These are phyloP conservation scores for Ibidorhyncha struthersii DNA, from an alignment of 2,113 vertebrate species.

Conservation along the genomic window DNA sequence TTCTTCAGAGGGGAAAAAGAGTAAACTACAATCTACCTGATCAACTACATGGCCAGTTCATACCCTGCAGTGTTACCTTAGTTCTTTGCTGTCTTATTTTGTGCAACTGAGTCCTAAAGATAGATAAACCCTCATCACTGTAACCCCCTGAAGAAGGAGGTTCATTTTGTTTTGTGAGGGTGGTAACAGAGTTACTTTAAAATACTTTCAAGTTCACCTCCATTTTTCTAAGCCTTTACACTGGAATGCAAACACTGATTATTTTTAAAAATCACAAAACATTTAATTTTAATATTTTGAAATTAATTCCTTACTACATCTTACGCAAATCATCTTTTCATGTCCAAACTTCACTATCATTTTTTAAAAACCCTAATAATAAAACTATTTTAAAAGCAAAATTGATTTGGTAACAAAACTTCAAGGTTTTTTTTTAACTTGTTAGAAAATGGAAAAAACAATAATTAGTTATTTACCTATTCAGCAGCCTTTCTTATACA, in stretches of 20 bases:
- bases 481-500: background rate
- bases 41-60: background rate
- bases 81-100: background rate
- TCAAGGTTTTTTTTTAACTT: background rate
- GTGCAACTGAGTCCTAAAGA: background rate
- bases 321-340: background rate
- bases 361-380: background rate
- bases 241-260: rapidly evolving
- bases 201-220: background rate
- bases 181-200: background rate
- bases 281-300: background rate
- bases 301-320: background rate
- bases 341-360: no score
- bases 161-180: background rate
- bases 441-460: background rate
- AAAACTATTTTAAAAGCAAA: background rate
- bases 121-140: background rate
- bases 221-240: background rate
- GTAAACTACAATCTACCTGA: background rate
- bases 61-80: background rate
- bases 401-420: rapidly evolving
- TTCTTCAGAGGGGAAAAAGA: background rate
- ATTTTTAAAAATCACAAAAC: background rate
- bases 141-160: background rate
- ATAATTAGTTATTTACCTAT: background rate